phyloP scores from a whole-genome alignment of 2,113 vertebrate species.

The Platichthys flesus region DNA sequence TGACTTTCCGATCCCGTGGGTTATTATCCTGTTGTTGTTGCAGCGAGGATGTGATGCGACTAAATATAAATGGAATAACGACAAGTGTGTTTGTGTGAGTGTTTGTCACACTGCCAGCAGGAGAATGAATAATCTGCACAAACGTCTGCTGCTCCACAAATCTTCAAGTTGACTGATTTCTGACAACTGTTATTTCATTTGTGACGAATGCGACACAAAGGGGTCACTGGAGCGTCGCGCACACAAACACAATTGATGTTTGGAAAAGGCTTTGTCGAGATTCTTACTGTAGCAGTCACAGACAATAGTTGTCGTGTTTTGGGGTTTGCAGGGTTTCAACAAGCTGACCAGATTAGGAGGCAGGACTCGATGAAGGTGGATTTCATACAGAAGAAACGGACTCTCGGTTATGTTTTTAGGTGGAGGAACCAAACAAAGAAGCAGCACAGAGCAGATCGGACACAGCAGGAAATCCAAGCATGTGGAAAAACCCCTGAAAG shows the following conservation, averaged over 20 bases:
- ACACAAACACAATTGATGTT: not conserved
- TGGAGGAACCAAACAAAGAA: too few species aligned
- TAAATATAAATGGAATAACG: conserved; percentile 42
- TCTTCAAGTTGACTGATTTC: not conserved
- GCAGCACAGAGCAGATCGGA: too few species aligned
- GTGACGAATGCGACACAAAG: conserved; percentile 1
- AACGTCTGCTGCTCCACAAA: not conserved
- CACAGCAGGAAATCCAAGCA: too few species aligned
- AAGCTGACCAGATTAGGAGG: too few species aligned
- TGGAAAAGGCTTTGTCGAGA: not conserved
- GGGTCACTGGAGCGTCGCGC: not conserved
- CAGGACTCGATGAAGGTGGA: too few species aligned
- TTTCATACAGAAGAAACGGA: too few species aligned
- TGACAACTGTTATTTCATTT: conserved; percentile 11
- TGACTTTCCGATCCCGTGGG: conserved; percentile 35
- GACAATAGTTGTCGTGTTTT: too few species aligned
- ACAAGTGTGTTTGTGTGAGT: conserved; percentile 17
- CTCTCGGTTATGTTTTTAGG: too few species aligned
- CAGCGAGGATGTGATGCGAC: conserved; percentile 37
- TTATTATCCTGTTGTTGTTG: conserved; percentile 37
- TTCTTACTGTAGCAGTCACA: not conserved
- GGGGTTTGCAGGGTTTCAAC: too few species aligned
- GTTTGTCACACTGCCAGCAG: conserved; percentile 4
- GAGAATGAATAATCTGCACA: conserved; percentile 12
- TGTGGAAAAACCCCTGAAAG: too few species aligned